Evolutionary conservation across 53 echinoderm and acorn worm genomes (phyloP).

Genomic region (Temnopleurus reevesii): DNA sequence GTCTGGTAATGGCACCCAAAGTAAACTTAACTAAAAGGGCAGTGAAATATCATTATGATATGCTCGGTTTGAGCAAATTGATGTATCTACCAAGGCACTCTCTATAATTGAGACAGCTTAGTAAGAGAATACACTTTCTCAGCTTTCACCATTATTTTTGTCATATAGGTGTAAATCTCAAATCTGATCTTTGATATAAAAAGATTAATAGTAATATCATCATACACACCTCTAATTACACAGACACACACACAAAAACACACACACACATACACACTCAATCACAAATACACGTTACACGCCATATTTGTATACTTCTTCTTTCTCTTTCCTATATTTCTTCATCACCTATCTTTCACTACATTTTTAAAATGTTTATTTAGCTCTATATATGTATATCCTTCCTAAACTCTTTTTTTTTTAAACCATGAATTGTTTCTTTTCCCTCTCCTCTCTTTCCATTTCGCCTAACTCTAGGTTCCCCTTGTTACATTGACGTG

Average conservation of each 20-base stretch:
- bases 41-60: not conserved
- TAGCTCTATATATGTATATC: not conserved
- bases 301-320: too few relatives aligned
- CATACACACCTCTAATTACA: too few relatives aligned
- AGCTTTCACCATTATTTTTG: too few relatives aligned
- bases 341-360: not conserved
- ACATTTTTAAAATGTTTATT: not conserved
- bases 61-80: not conserved
- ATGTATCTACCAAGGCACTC: not conserved
- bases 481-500: not conserved
- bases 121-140: too few relatives aligned
- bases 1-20: constrained; percentile 4
- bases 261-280: too few relatives aligned
- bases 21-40: constrained; percentile 10
- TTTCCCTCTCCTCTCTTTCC: not conserved
- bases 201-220: too few relatives aligned
- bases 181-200: too few relatives aligned
- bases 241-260: too few relatives aligned
- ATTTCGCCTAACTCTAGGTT: not conserved
- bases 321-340: not conserved
- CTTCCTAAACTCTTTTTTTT: not conserved
- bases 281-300: too few relatives aligned
- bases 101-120: not conserved
- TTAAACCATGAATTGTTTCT: not conserved
- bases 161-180: too few relatives aligned